Evolutionary conservation across 2,888 invertebrate species (phyloP).

Genomic region (Eueremaeus valkanovi): DNA sequence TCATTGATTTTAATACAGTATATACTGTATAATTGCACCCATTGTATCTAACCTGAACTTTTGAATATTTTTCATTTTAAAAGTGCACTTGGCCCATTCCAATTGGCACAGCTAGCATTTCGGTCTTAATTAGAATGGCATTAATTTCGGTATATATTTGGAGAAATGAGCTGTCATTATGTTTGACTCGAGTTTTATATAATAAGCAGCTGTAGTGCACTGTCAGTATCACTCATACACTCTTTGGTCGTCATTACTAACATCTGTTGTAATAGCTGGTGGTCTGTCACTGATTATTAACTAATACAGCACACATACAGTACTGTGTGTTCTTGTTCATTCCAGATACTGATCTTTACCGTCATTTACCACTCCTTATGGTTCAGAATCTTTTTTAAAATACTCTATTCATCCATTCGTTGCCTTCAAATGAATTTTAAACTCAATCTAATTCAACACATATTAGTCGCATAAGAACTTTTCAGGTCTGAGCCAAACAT

Average conservation of each 20-base stretch:
- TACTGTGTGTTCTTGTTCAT: not conserved
- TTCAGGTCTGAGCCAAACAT: not conserved
- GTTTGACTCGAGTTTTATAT: slow-evolving; percentile 8
- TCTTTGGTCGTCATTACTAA: slow-evolving; percentile 25
- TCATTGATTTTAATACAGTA: too few species aligned
- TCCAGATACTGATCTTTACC: not conserved
- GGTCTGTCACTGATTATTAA: not conserved
- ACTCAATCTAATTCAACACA: not conserved
- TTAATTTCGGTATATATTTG: not conserved
- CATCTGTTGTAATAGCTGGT: slow-evolving; percentile 19
- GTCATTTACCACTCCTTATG: not conserved
- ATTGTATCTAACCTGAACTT: too few species aligned
- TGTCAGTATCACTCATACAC: not conserved
- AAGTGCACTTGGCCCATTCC: too few species aligned
- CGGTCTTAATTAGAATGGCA: slow-evolving; percentile 7
- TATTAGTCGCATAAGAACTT: not conserved
- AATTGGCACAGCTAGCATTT: too few species aligned
- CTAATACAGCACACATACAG: not conserved
- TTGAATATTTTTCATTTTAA: too few species aligned
- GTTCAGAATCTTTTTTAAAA: too few species aligned
- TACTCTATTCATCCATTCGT: too few species aligned
- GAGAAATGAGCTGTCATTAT: not conserved
- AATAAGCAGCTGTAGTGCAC: slow-evolving; percentile 4
- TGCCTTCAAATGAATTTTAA: not conserved
- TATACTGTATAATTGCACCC: too few species aligned